Evolutionary conservation across 2,113 vertebrate genomes (phyloP).

Genomic region (Sterna hirundo): DNA sequence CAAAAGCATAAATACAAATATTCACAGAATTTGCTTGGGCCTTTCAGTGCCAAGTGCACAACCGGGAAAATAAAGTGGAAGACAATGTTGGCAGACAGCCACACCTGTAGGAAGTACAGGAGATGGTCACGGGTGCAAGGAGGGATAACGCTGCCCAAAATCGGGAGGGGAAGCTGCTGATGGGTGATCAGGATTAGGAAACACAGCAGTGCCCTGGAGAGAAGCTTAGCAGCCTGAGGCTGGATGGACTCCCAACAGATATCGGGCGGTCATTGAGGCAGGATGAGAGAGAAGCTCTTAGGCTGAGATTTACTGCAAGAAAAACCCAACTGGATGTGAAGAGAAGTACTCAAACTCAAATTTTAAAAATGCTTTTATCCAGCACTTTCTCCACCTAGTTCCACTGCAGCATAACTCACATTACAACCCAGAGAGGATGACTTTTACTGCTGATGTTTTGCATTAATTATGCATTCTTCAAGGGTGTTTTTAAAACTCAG

Average conservation of each 20-base stretch:
- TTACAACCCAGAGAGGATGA: background rate
- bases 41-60: background rate
- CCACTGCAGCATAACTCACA: background rate
- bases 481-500: background rate
- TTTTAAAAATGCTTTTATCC: background rate
- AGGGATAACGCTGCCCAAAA: background rate
- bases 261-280: background rate
- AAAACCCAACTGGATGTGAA: background rate
- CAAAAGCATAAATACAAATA: constrained; percentile 3
- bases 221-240: background rate
- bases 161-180: background rate
- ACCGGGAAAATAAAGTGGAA: background rate
- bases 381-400: background rate
- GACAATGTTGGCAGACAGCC: background rate
- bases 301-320: background rate
- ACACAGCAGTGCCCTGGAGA: background rate
- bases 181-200: background rate
- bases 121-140: background rate
- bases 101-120: background rate
- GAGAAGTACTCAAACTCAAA: background rate
- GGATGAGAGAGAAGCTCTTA: background rate
- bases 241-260: background rate
- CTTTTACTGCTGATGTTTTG: constrained; percentile 26
- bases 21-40: background rate
- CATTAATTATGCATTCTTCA: constrained; percentile 49